Evolutionary conservation across 1,140 invertebrate species (phyloP), one percentile per base, ranked within the genome.

Genomic region (Charaxes varanes): DNA sequence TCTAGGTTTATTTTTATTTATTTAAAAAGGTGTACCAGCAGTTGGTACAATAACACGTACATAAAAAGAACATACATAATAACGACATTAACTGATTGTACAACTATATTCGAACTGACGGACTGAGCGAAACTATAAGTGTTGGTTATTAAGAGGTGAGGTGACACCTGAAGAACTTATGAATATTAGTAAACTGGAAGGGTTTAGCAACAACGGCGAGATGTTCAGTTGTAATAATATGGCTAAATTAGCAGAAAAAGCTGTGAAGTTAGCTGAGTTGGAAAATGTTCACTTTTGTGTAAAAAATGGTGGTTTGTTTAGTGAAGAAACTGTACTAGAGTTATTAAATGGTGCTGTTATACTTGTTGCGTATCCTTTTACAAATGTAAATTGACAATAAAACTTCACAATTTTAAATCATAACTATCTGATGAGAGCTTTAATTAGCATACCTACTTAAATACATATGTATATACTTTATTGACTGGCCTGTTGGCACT

Each of bases 191-290:
- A 86, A 86, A 68, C 62, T 71, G 2, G 68, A 85, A 48, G 86
- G 88, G 2, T 94, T 88, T 55, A 93, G 92, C 3, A 88, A 89
- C 50, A 90, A 93, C 55, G 94, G 94, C 2, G 94, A 96, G 87
- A 92, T 96, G 79, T 95, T 95, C 58, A 94, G 93, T 68, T 91
- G 89, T 6, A 86, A 89, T 43, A 86, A 90, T 55, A 91, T 94
- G 87, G 85, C 73, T 8, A 77, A 85, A 48, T 64, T 93, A 30
- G 86, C 89, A 5, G 52, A 70, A 14, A 86, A 86, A 36, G 80
- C 87, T 48, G 47, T 72, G 6, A 66, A 33, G 35, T 57, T 76
- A 38, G 56, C 59, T 5, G 56, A 72, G 41, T 42, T 64, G 15
- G 38, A 63, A 3, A 51, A 69, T 53, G 32, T 74, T 32, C 61